These are phyloP conservation scores for Lucilia sericata DNA, from an alignment of 1,140 invertebrate genomes.

Conservation along the genomic window DNA sequence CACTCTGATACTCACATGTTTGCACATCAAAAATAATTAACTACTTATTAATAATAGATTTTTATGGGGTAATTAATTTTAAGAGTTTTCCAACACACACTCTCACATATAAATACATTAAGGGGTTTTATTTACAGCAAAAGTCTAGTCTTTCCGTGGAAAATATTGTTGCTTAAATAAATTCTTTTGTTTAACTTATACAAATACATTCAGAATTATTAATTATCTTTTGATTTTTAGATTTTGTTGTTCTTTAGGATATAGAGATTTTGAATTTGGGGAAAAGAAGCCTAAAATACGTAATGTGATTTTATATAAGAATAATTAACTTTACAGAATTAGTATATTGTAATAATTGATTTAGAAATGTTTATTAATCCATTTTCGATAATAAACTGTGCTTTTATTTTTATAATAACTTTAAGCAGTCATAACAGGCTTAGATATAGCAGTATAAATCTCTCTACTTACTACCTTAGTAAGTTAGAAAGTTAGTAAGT, in stretches of 20 bases:
- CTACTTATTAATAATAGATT: slow-evolving; percentile 1
- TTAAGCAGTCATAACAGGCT: too few species aligned
- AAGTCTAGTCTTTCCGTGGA: too few species aligned
- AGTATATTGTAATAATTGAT: too few species aligned
- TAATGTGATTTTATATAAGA: too few species aligned
- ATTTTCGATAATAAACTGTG: too few species aligned
- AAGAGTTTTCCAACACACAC: not conserved
- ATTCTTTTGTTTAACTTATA: not conserved
- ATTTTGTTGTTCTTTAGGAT: not conserved
- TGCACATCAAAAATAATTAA: slow-evolving; percentile 1
- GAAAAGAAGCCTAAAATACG: not conserved
- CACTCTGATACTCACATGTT: not conserved
- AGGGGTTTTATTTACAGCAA: too few species aligned
- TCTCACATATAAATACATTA: not conserved
- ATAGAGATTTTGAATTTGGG: not conserved
- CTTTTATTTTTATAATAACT: too few species aligned
- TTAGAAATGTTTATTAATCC: too few species aligned
- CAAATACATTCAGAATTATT: not conserved
- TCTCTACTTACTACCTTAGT: too few species aligned
- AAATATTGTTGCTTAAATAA: too few species aligned
- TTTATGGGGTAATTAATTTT: slow-evolving; percentile 7
- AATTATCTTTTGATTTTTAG: not conserved
- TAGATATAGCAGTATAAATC: too few species aligned
- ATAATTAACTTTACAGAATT: not conserved
- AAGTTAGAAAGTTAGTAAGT: too few species aligned